Evolutionary conservation across 1,140 invertebrate species (phyloP), one percentile per base, ranked within the genome.

Genomic region (Rhagoletis pomonella): DNA sequence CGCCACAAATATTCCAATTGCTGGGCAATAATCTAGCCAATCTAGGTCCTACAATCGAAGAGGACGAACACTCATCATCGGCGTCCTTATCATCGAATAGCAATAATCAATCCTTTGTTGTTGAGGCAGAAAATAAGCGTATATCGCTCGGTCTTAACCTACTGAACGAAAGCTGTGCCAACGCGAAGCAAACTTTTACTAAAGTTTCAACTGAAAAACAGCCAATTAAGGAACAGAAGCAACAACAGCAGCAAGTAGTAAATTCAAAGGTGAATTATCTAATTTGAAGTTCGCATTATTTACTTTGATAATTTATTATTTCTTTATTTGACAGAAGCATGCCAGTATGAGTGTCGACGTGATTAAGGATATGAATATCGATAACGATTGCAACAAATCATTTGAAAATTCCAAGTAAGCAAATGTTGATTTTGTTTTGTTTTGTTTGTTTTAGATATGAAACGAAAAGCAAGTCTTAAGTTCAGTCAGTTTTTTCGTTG

Each of bases 271-370:
- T 84, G 62, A 62, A 88, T 81, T 64, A 29, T 29, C 29, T 60
- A 85, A 4, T 86, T 67, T 86, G 44, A 59, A 87, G 50, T 55
- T 19, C 0, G 12, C 55, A 59, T 12, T 73, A 87, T 73, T 64
- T 14, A 62, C 58, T 10, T 29, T 19, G n/a, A 64, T 87, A 29
- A 67, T 77, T 64, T 62, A 19, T 60, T 62, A 85, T 77, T 29
- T 86, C 10, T 17, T 84, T 67, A 55, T 10, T 19, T 50, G 7
- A 29, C 87, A 93, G 92, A 92, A 92, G 89, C 89, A 93, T 92
- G 92, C 89, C 89, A 93, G 90, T 90, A 93, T 93, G 92, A 93
- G 91, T 91, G 91, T 93, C 87, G 92, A 93, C 89, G 90, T 93
- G 73, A 89, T 89, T 60, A 87, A 89, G 69, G 88, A 89, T 86